Base-by-base conservation (phyloP, 2,797 vertebrate species). In the Oreochromis grahami region DNA sequence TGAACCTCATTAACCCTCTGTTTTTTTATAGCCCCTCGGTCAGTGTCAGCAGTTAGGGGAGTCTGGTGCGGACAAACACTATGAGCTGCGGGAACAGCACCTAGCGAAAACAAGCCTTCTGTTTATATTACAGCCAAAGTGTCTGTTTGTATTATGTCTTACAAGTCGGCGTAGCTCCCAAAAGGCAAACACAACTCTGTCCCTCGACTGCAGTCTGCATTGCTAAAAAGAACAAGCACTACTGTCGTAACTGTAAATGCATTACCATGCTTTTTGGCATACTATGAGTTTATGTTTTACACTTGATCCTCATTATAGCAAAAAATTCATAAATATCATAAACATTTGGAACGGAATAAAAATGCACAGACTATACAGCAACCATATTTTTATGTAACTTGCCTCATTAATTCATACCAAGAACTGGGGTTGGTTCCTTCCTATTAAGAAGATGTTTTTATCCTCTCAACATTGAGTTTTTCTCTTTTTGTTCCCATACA, bases 181-280 rank as follows among this genome's bases (percentile, higher is more conserved):
- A 45, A 84, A 84, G 86, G 76, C 48, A 81, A 80, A 78, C 60
- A 83, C 58, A 81, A 81, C 82, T 65, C 50, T 77, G 78, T 89
- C 90, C 84, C 90, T 84, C 3, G 65, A 86, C 86, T 86, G 48
- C 78, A 63, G 79, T 86, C 70, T 79, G 82, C 80, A 81, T 77
- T 2, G 32, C 86, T 88, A 81, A 88, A 88, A 83, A 89, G 85
- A 89, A 83, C 84, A 83, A 83, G 86, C 86, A 4, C 17, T 45
- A 60, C 45, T 84, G 55, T 88, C 80, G 88, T 88, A 90, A 86
- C 83, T 89, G 85, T 86, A 91, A 91, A 93, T 90, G 86, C 85
- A 88, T 89, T 89, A 90, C 88, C 84, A 86, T 87, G 88, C 87
- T 91, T 93, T 89, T 90, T 82, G 76, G 87, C 88, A 83, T 83